Evolutionary conservation across 2,113 vertebrate species (phyloP).

Genomic region (Protobothrops flavoviridis): DNA sequence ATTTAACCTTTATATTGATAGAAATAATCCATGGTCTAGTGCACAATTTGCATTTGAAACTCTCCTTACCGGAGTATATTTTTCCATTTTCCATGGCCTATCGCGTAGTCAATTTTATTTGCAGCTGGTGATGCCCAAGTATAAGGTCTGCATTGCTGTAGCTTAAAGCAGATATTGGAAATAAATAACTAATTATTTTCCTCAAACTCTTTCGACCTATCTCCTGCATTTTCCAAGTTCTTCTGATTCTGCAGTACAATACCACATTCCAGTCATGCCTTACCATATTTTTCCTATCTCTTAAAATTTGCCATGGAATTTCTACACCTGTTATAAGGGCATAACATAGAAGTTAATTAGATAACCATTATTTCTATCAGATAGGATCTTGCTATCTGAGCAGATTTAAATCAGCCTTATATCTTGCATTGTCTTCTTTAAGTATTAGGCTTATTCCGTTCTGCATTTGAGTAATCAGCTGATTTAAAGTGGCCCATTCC

Average conservation of each 20-base stretch:
- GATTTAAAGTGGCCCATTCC: background rate
- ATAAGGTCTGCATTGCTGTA: background rate
- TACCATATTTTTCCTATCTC: background rate
- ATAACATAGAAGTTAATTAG: background rate
- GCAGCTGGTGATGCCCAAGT: background rate
- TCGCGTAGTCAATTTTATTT: background rate
- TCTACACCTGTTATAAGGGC: background rate
- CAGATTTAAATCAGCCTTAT: background rate
- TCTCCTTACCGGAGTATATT: background rate
- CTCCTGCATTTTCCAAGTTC: background rate
- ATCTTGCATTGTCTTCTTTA: background rate
- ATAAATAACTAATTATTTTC: background rate
- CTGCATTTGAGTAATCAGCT: background rate
- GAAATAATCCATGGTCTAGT: background rate
- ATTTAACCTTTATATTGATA: background rate
- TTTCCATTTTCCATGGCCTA: background rate
- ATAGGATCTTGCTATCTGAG: background rate
- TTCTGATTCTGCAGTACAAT: background rate
- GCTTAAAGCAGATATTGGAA: background rate
- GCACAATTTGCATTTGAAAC: background rate
- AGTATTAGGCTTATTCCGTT: background rate
- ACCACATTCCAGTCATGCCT: background rate
- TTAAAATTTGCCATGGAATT: background rate
- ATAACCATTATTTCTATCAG: background rate
- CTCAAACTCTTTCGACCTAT: background rate